Percentiles rank a stretch among this genome's conserved stretches.
These are phyloP conservation scores for Watsonalla binaria DNA, from an alignment of 2,888 invertebrate genomes.

Conservation along the genomic window DNA sequence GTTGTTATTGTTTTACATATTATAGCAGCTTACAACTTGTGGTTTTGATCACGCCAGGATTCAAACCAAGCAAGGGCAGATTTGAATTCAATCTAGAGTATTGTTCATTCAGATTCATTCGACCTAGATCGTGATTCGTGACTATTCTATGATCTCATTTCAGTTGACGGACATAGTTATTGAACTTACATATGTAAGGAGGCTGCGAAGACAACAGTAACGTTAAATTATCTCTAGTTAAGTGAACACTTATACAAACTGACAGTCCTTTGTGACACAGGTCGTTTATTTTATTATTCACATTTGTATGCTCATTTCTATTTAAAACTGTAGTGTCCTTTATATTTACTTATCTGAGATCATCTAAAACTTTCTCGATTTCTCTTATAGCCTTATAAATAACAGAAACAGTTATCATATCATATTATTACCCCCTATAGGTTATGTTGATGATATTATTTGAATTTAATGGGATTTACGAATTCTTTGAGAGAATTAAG, in stretches of 20 bases:
- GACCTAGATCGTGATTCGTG: conserved; percentile 22
- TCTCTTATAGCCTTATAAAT: conserved; percentile 17
- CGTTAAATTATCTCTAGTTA: background rate
- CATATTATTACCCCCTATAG: background rate
- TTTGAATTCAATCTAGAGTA: background rate
- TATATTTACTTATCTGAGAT: conserved; percentile 10
- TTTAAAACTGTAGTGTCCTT: conserved; percentile 17
- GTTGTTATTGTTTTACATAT: background rate
- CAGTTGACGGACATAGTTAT: conserved; percentile 9
- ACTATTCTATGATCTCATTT: conserved; percentile 18
- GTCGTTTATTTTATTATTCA: conserved; percentile 11
- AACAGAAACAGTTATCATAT: background rate
- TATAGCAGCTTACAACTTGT: too few species aligned
- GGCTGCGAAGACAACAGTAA: background rate
- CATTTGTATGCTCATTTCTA: conserved; percentile 11
- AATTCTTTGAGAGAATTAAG: too few species aligned
- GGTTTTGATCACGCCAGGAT: too few species aligned
- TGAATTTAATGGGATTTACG: too few species aligned
- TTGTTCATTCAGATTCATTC: conserved; percentile 15
- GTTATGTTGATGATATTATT: background rate
- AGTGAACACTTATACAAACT: background rate
- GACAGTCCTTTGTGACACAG: conserved; percentile 1
- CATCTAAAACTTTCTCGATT: conserved; percentile 20
- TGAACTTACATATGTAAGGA: conserved; percentile 4
- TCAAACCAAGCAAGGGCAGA: background rate